Base-by-base conservation (phyloP, 2,797 vertebrate species). In the Enteromius viviparus region DNA sequence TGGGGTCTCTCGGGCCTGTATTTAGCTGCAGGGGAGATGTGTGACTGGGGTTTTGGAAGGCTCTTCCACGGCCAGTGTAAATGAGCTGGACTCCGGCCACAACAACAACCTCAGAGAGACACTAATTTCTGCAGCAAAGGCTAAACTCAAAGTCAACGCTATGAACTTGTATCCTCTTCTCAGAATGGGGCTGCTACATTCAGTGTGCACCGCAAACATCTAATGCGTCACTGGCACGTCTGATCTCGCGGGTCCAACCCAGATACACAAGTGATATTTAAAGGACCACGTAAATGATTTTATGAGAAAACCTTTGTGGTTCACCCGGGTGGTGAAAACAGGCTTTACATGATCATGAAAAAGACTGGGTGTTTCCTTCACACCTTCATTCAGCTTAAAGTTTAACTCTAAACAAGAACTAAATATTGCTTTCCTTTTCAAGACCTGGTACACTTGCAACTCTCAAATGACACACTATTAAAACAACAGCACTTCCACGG, bases 81-180 rank as follows among this genome's bases (percentile, higher is more conserved):
- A 84, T 68, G 32, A 85, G 80, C 85, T 88, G 87, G 86, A 85
- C 55, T 70, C 21, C 32, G 68, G 84, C 87, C 87, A 86, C 60
- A 51, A 49, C 76, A 68, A 72, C 78, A 29, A 62, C 75, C 81
- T 75, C 55, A 64, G 32, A 76, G 74, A 62, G 60, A 66, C 65
- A 15, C 72, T 34, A 14, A 76, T 68, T 76, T 85, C 62, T 66
- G 70, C 58, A 34, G 78, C 51, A 72, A 68, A 76, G 29, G 45
- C 84, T 47, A 77, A 70, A 80, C 49, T 84, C 86, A 89, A 87
- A 87, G 85, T 86, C 88, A 89, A 84, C 58, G 66, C 66, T 71
- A 68, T 58, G 84, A 85, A 80, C 70, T 60, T 64, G 12, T 78
- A 76, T 75, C 62, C 79, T 84, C 80, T 51, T 32, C 83, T 82